phyloP scores from a whole-genome alignment of 2,797 vertebrate genomes.

The Sylvilagus floridanus region DNA sequence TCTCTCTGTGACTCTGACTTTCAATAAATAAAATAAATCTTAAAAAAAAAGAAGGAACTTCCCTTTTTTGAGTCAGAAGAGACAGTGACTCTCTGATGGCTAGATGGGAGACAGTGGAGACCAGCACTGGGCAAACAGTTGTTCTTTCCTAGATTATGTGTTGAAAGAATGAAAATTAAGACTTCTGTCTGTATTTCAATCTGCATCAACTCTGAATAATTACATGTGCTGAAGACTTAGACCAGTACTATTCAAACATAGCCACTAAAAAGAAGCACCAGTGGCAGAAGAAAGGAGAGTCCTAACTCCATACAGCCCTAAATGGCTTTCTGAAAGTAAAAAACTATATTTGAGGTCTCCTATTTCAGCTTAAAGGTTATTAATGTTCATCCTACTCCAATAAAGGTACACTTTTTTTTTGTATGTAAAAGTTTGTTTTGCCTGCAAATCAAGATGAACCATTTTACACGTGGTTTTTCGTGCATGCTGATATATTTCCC shows the following conservation, averaged over 20 bases:
- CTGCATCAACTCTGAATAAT: not conserved
- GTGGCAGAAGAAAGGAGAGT: not conserved
- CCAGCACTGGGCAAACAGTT: not conserved
- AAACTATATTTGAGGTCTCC: not conserved
- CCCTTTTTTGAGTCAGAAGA: not conserved
- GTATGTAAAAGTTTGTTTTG: constrained; percentile 8
- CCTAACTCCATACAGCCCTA: not conserved
- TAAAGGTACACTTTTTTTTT: not conserved
- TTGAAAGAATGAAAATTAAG: not conserved
- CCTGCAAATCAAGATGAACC: not conserved
- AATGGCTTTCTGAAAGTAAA: not conserved
- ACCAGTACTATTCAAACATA: not conserved
- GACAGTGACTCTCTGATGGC: not conserved
- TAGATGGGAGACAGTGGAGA: not conserved
- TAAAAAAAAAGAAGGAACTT: not conserved
- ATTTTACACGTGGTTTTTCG: not conserved
- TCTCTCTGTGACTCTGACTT: too few species aligned
- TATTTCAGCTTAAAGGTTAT: constrained; percentile 44
- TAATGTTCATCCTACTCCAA: not conserved
- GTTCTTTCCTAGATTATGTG: not conserved
- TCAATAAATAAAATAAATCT: too few species aligned
- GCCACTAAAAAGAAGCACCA: not conserved
- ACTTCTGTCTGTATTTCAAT: not conserved
- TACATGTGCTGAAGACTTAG: not conserved
- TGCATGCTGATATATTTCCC: not conserved